These are phyloP conservation scores for Drosophila pseudoananassae DNA, from an alignment of 1,140 invertebrate species.

Conservation along the genomic window DNA sequence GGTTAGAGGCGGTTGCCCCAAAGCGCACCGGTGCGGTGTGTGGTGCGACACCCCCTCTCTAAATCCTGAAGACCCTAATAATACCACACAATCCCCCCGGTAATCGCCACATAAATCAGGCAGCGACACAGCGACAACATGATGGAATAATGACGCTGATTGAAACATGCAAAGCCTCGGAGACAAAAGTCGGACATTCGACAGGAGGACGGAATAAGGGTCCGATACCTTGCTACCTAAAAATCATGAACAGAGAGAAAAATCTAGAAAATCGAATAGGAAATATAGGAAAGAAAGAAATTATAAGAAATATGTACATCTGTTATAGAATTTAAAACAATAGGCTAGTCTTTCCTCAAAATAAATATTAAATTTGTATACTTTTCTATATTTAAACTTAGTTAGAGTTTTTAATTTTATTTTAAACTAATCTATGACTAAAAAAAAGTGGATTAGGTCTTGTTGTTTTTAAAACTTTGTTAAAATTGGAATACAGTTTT, in stretches of 20 bases:
- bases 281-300: too few relatives aligned
- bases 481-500: too few relatives aligned
- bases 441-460: too few relatives aligned
- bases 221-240: not conserved
- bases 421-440: too few relatives aligned
- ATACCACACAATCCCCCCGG: not conserved
- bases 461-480: too few relatives aligned
- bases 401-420: too few relatives aligned
- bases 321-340: too few relatives aligned
- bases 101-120: conserved; percentile 58
- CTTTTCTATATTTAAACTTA: too few relatives aligned
- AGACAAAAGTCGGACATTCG: conserved; percentile 33
- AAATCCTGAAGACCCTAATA: conserved; percentile 30
- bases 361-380: too few relatives aligned
- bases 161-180: conserved; percentile 58
- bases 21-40: not conserved
- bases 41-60: not conserved
- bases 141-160: conserved; percentile 76
- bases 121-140: conserved; percentile 49
- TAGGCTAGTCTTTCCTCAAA: too few relatives aligned
- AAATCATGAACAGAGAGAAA: conserved; percentile 4
- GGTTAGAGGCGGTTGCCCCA: not conserved
- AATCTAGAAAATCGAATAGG: too few relatives aligned
- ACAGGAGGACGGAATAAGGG: not conserved
- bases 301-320: too few relatives aligned